Conservation (phyloP, 2,888 invertebrate genomes). For the Heliconius hortense region DNA sequence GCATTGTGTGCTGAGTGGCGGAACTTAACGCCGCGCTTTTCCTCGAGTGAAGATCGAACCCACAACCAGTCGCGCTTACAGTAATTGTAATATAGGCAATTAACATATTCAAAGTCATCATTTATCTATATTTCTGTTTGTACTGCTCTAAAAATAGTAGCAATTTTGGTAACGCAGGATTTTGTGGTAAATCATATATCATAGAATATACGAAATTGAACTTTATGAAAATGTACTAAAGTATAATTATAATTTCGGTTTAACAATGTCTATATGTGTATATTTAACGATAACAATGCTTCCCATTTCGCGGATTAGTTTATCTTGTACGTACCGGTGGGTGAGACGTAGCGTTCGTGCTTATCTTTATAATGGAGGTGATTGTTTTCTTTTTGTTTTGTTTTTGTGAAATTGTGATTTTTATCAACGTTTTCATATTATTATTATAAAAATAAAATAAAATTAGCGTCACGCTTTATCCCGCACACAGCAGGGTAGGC, state of each 20-base stretch:
- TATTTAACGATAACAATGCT: slow-evolving; percentile 24
- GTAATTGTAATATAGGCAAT: neutral
- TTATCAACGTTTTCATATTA: neutral
- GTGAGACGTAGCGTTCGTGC: slow-evolving; percentile 27
- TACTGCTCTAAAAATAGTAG: neutral
- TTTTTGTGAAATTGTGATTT: slow-evolving; percentile 1
- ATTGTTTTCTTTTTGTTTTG: slow-evolving; percentile 3
- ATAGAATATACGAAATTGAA: neutral
- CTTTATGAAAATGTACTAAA: slow-evolving; percentile 5
- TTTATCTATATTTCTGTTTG: neutral
- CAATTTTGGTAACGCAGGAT: neutral
- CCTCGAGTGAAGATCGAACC: no score
- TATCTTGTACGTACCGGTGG: slow-evolving; percentile 27
- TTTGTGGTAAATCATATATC: neutral
- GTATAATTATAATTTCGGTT: neutral
- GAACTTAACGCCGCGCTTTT: no score
- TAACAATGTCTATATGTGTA: neutral
- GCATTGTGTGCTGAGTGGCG: no score
- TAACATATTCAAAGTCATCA: neutral
- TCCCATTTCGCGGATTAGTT: slow-evolving; percentile 38
- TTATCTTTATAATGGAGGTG: slow-evolving; percentile 35
- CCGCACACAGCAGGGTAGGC: no score
- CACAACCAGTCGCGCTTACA: no score
- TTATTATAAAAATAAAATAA: no score
- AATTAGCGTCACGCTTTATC: no score